Base-by-base conservation (phyloP, 2,888 invertebrate genomes). In the Abrostola triplasia region DNA sequence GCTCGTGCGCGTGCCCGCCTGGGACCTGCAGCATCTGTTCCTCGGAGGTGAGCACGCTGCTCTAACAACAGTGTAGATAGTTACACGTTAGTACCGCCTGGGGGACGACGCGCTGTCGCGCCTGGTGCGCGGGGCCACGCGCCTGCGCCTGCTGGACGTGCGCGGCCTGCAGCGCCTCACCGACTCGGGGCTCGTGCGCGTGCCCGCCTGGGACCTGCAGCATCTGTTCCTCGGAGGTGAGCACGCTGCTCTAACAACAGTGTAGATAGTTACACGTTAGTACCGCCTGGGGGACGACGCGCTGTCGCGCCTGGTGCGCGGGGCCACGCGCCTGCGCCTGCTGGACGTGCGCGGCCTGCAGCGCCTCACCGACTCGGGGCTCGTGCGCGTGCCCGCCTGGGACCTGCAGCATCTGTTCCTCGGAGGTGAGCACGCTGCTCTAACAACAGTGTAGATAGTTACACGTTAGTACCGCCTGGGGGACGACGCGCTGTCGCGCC, bases 121-220 rank as follows among this genome's bases (percentile, higher is more conserved):
- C 71, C 96, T 98, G 59, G 95, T 98, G 76, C 97, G 98, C 81
- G 96, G 95, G 72, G 97, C 98, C 83, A 96, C 96, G 69, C 96
- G 97, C 72, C 94, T 97, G 72, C 95, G 96, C 55, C 92, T 98
- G 70, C 93, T 98, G 41, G 98, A 98, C 93, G 96, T 98, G 58
- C 95, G 98, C 79, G 98, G 98, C 57, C 97, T 98, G 91, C 96
- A 96, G 80, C 95, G 97, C 72, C 95, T 98, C 65, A 96, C 97
- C 0, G 97, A 97, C 91, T 97, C 97, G 12, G 97, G 97, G 61
- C 95, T 98, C 52, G 97, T 98, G 69, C 95, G 97, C 61, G 96
- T 98, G 76, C 97, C 97, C 7, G 97, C 98, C 56, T 97, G 97
- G 97, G 97, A 98, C 91, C 95, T 98, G 76, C 97, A 98, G 90